Evolutionary conservation across 1,140 invertebrate species (phyloP).

Genomic region (Brachionus manjavacas): DNA sequence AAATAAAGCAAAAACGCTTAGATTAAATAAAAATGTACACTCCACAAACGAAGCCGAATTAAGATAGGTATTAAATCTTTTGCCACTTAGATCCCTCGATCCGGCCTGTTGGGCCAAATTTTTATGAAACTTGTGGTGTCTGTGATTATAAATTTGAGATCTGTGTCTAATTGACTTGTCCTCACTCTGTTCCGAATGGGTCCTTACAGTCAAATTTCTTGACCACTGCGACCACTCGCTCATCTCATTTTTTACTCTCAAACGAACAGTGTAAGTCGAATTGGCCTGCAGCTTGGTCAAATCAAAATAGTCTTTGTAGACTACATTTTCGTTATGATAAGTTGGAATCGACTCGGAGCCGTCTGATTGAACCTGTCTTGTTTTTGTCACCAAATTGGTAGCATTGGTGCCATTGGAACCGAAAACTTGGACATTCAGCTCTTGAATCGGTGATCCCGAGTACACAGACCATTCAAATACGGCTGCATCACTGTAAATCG

Average conservation of each 20-base stretch:
- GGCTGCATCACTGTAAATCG: conserved; percentile 22
- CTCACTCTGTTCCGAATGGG: background rate
- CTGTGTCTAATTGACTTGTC: conserved; percentile 23
- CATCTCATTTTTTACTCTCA: conserved; percentile 14
- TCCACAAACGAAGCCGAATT: background rate
- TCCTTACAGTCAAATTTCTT: background rate
- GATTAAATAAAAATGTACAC: background rate
- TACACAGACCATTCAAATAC: conserved; percentile 39
- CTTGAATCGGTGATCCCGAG: conserved; percentile 18
- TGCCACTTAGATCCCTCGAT: conserved; percentile 13
- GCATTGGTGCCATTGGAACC: background rate
- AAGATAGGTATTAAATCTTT: conserved; percentile 12
- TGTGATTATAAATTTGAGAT: conserved; percentile 28
- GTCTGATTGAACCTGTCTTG: background rate
- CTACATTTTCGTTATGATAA: conserved; percentile 31
- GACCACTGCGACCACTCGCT: conserved; percentile 37
- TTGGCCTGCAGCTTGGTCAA: conserved; percentile 20
- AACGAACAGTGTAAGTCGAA: background rate
- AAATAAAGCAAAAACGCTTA: background rate
- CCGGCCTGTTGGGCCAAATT: conserved; percentile 14
- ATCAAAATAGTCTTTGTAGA: conserved; percentile 33
- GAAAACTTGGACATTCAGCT: conserved; percentile 40
- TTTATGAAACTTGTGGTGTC: conserved; percentile 19
- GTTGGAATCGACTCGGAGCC: background rate
- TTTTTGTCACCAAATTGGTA: conserved; percentile 14